Conservation (phyloP, 2,888 invertebrate genomes). For the Ophioninae sp. region DNA sequence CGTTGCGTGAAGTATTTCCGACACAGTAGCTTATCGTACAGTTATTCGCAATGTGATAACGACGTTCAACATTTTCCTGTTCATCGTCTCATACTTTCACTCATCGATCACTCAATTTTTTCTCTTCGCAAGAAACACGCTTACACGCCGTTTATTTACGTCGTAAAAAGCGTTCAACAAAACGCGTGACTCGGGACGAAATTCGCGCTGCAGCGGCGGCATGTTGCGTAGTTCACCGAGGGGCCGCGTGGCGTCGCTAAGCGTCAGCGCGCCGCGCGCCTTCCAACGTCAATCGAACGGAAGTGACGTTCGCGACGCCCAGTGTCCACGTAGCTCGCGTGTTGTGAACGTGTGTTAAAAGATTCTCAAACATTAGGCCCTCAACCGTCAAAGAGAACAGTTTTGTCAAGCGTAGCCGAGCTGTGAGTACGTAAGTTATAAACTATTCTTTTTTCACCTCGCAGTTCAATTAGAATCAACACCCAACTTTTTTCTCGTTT, state of each 20-base stretch:
- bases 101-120: too few species aligned
- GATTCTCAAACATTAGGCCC: slow-evolving; percentile 52
- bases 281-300: slow-evolving; percentile 72
- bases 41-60: too few species aligned
- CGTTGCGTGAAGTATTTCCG: too few species aligned
- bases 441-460: slow-evolving; percentile 36
- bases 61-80: too few species aligned
- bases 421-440: slow-evolving; percentile 66
- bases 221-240: not conserved
- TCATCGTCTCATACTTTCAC: too few species aligned
- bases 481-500: not conserved
- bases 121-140: too few species aligned
- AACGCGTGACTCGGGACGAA: too few species aligned
- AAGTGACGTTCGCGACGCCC: slow-evolving; percentile 72
- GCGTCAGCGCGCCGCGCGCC: slow-evolving; percentile 13
- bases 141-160: too few species aligned
- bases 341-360: slow-evolving; percentile 51
- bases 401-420: slow-evolving; percentile 61
- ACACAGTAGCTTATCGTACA: too few species aligned
- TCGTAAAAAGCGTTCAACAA: too few species aligned
- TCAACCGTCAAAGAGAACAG: slow-evolving; percentile 67
- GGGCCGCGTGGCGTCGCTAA: slow-evolving; percentile 1
- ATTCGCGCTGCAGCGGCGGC: slow-evolving; percentile 32
- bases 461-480: not conserved
- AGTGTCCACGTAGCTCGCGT: slow-evolving; percentile 74